Base-by-base conservation (phyloP, 92 coral and sea anemone genomes). In the Heliopora coerulea region DNA sequence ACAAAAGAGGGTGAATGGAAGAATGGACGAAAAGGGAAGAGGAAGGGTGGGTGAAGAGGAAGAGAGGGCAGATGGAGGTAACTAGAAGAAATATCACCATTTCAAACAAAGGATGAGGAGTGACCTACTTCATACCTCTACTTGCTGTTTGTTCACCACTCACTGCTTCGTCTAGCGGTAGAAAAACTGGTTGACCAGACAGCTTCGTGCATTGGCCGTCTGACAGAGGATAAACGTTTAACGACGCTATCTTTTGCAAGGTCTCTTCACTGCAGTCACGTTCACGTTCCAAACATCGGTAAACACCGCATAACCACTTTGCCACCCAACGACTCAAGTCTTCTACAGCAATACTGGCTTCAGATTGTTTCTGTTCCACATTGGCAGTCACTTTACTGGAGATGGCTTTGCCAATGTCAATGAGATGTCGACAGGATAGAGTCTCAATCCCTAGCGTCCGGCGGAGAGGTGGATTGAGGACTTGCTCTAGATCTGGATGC, bases 201-300 rank as follows among this genome's bases (percentile, higher is more conserved):
- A 91, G 83, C 59, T 86, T 69, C 0, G 85, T 90, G 61, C 81
- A 86, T 1, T 81, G 56, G 42, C 86, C 87, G 42, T 80, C 83
- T 8, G 88, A 85, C 25, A 91, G 79, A 2, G 97, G 96, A 54
- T 87, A 75, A 26, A 91, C 52, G 14, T 50, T 50, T 21, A 91
- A 78, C 9, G 89, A 80, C 18, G 91, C 72, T 25, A 91, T 86
- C 62, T 59, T 59, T 44, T 88, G 85, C 82, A 91, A 44, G 18
- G 80, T 86, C 42, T 86, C 96, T 14, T 80, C 79, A 60, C 96
- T 91, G 63, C 97, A 86, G 56, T 88, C 87, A 20, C 85, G 91
- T 78, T 91, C 97, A 42, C 82, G 90, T 42, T 88, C 91, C 65
- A 91, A 80, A 37, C 96, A 82, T 26, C 91, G 82, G 54, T 86